Conservation (phyloP, 2,797 vertebrate genomes). For the Lepidocolaptes lacrymiger region DNA sequence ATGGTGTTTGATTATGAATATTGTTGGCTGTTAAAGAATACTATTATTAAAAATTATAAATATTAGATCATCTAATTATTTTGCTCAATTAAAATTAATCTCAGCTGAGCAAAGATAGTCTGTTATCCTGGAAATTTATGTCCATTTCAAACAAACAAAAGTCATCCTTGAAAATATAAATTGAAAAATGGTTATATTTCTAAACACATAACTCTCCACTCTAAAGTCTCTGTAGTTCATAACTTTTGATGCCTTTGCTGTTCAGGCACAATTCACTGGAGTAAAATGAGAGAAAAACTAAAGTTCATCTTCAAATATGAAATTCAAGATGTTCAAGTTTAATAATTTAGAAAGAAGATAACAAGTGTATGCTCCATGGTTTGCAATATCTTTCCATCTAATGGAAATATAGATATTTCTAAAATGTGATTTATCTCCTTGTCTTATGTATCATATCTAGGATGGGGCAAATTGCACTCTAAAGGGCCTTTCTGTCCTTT, state of each 20-base stretch:
- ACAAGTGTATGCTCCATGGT: neutral
- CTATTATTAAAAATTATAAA: neutral
- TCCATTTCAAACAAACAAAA: neutral
- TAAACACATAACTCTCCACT: neutral
- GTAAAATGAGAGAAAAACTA: neutral
- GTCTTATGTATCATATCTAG: neutral
- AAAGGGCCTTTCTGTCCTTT: neutral
- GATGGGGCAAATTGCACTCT: neutral
- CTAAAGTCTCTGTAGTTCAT: neutral
- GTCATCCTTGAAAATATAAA: neutral
- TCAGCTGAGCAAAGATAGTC: neutral
- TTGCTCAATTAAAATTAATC: neutral
- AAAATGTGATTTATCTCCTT: neutral
- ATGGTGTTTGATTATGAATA: neutral
- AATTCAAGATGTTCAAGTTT: neutral
- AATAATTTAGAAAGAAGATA: neutral
- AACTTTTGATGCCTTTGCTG: neutral
- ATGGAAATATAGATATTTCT: neutral
- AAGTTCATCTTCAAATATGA: neutral
- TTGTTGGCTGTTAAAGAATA: neutral
- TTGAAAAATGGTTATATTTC: neutral
- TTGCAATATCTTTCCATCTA: neutral
- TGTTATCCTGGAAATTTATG: neutral
- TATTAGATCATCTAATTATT: neutral
- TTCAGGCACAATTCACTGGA: neutral